A percentile compares a stretch with the other conserved stretches of the same genome.
These are phyloP conservation scores for Mus caroli DNA, from an alignment of 2,797 vertebrate genomes.

Conservation along the genomic window DNA sequence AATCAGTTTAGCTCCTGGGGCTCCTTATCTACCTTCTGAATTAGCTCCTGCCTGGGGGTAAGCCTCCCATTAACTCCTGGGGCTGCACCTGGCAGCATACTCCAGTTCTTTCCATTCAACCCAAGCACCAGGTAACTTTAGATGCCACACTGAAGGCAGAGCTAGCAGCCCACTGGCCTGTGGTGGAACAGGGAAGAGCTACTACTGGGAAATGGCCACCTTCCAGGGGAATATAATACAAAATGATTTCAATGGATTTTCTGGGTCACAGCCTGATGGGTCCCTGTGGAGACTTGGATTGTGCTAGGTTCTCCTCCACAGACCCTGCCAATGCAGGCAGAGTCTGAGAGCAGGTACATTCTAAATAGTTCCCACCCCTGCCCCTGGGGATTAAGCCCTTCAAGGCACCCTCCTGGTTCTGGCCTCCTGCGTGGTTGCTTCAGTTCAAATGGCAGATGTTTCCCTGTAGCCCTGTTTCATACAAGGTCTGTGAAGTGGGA, in stretches of 20 bases:
- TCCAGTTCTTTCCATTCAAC: background rate
- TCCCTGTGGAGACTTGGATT: background rate
- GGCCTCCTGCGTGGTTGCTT: background rate
- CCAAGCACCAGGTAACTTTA: background rate
- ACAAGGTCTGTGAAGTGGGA: rapidly evolving
- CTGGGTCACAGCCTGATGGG: background rate
- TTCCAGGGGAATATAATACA: background rate
- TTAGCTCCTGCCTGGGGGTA: background rate
- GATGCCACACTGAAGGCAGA: background rate
- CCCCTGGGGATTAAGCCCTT: background rate
- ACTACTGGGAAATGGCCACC: background rate
- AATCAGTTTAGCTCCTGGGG: background rate
- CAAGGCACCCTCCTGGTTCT: rapidly evolving
- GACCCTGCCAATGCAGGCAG: background rate
- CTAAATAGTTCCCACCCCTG: no score
- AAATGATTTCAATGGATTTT: background rate
- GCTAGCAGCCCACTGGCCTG: background rate
- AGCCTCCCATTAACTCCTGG: background rate
- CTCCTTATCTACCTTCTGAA: background rate
- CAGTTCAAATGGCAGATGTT: no score
- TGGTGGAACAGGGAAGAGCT: background rate
- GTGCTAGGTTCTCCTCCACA: background rate
- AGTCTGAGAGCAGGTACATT: background rate
- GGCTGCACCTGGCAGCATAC: rapidly evolving
- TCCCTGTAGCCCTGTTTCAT: background rate